phyloP scores from a whole-genome alignment of 2,888 invertebrate species.

The Phaonia tiefii region DNA sequence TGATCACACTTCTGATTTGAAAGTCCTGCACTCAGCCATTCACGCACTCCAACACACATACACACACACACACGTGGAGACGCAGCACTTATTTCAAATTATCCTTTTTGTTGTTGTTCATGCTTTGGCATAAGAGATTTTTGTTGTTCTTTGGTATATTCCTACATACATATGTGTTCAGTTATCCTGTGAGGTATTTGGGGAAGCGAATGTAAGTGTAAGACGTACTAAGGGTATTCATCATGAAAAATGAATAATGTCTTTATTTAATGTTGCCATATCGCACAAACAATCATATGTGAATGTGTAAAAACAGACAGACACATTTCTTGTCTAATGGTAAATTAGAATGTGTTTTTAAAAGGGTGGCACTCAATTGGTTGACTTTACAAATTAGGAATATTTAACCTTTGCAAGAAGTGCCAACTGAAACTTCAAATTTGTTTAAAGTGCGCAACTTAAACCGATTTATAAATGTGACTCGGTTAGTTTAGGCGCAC shows the following conservation, averaged over 20 bases:
- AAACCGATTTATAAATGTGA: too few species aligned
- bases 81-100: constrained; percentile 38
- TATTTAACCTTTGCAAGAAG: too few species aligned
- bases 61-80: neutral
- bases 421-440: too few species aligned
- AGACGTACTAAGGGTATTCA: constrained; percentile 73
- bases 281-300: constrained; percentile 27
- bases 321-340: too few species aligned
- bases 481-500: too few species aligned
- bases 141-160: neutral
- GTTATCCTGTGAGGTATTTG: constrained; percentile 23
- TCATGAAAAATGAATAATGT: constrained; percentile 80
- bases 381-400: too few species aligned
- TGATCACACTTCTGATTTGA: constrained; percentile 30
- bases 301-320: too few species aligned
- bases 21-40: neutral
- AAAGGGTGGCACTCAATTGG: too few species aligned
- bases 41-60: constrained; percentile 17
- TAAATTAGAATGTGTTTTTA: too few species aligned
- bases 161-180: constrained; percentile 31
- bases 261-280: constrained; percentile 77
- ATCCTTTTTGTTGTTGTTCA: constrained; percentile 26
- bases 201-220: neutral
- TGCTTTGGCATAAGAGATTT: constrained; percentile 43
- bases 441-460: too few species aligned